A percentile compares a stretch with the other conserved stretches of the same genome.
phyloP scores from a whole-genome alignment of 1,140 invertebrate genomes.

The Elysia chlorotica region DNA sequence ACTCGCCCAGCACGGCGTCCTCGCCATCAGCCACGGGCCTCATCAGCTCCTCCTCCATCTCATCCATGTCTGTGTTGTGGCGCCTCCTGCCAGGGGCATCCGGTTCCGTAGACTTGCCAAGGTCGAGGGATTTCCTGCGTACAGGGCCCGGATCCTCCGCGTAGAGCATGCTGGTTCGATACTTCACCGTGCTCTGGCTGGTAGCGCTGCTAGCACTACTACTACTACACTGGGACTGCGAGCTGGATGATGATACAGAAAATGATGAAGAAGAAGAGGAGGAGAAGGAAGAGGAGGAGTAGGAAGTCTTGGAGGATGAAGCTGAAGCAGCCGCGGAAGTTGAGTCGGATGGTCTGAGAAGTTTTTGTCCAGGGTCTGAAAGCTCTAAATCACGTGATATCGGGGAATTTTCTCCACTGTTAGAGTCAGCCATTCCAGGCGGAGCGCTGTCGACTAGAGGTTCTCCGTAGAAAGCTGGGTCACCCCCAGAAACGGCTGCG shows the following conservation, averaged over 20 bases:
- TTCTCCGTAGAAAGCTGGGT: background rate
- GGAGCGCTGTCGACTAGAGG: background rate
- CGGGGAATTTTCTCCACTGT: background rate
- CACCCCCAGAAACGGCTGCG: no score
- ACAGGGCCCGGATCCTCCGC: background rate
- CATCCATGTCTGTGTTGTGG: no score
- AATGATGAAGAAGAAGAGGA: background rate
- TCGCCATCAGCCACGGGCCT: background rate
- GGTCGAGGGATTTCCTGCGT: background rate
- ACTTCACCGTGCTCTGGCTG: conserved; percentile 6
- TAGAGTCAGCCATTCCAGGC: background rate
- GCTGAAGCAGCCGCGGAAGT: background rate
- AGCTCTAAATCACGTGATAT: no score
- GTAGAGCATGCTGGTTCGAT: background rate
- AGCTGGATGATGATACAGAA: no score
- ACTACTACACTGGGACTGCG: no score
- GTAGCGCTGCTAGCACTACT: background rate
- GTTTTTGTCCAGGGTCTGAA: no score
- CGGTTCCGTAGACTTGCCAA: background rate
- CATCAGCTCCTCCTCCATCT: background rate
- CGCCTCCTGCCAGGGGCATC: background rate
- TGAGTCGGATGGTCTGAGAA: background rate
- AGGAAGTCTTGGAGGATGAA: background rate
- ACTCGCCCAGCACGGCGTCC: conserved; percentile 1
- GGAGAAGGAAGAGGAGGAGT: background rate